Percentiles rank a stretch among this genome's conserved stretches.
phyloP scores from a whole-genome alignment of 2,888 invertebrate genomes.

The Cheilosia pagana region DNA sequence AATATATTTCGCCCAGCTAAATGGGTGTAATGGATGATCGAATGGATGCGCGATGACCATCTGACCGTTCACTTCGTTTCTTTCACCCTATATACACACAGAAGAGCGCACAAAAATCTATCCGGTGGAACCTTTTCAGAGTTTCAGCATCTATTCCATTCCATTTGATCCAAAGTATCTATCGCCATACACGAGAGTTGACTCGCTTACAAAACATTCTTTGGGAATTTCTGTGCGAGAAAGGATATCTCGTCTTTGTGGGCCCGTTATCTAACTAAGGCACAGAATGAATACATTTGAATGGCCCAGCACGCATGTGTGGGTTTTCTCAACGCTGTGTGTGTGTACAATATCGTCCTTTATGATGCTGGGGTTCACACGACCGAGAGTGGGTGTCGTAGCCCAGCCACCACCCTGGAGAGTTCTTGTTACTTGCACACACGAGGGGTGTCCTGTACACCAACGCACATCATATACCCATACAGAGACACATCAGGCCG shows the following conservation, averaged over 20 bases:
- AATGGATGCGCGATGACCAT: slow-evolving; percentile 68
- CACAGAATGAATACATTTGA: slow-evolving; percentile 42
- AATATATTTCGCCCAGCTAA: slow-evolving; percentile 61
- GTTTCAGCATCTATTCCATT: slow-evolving; percentile 58
- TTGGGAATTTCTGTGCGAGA: slow-evolving; percentile 25
- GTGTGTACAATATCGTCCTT: slow-evolving; percentile 23
- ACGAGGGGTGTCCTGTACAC: slow-evolving; percentile 11
- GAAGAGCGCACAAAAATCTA: slow-evolving; percentile 1
- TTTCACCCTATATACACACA: slow-evolving; percentile 11
- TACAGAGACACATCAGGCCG: slow-evolving; percentile 32
- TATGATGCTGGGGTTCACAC: slow-evolving; percentile 47
- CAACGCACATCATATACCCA: not conserved
- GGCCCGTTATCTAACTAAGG: slow-evolving; percentile 39
- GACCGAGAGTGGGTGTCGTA: slow-evolving; percentile 26
- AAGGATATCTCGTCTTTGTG: slow-evolving; percentile 35
- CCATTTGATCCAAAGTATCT: slow-evolving; percentile 60
- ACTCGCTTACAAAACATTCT: slow-evolving; percentile 37
- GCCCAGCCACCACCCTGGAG: slow-evolving; percentile 58
- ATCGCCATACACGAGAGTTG: slow-evolving; percentile 15
- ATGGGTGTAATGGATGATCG: slow-evolving; percentile 58
- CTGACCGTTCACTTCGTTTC: slow-evolving; percentile 52
- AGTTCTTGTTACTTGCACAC: slow-evolving; percentile 37
- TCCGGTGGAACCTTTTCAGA: slow-evolving; percentile 35
- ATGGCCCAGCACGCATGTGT: slow-evolving; percentile 29
- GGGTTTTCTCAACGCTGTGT: not conserved